A percentile compares a stretch with the other conserved stretches of the same genome.
Evolutionary conservation across 1,140 invertebrate genomes (phyloP).

Genomic region (Scaptodrosophila lebanonensis): DNA sequence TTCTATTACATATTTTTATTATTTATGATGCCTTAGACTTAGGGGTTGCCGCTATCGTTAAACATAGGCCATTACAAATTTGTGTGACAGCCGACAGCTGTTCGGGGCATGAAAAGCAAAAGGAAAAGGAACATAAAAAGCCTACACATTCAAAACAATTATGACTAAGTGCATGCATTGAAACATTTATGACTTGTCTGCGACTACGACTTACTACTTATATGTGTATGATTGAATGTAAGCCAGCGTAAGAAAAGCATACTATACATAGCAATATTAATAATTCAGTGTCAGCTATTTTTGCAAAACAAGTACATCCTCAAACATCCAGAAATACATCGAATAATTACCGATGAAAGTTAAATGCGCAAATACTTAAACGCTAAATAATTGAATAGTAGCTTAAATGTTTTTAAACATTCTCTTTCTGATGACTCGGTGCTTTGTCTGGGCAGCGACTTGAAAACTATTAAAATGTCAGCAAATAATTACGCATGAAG

Average conservation of each 20-base stretch:
- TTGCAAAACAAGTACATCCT: conserved; percentile 16
- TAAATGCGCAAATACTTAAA: too few species aligned
- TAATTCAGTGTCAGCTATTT: conserved; percentile 25
- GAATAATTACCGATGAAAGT: too few species aligned
- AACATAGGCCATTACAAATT: conserved; percentile 58
- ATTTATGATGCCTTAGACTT: conserved; percentile 53
- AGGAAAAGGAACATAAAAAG: conserved; percentile 18
- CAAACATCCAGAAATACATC: conserved; percentile 15
- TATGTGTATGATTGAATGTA: too few species aligned
- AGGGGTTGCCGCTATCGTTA: conserved; percentile 44
- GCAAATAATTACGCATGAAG: conserved; percentile 69
- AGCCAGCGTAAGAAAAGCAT: background rate
- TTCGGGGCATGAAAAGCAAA: conserved; percentile 5
- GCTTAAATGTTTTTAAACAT: too few species aligned
- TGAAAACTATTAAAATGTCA: conserved; percentile 73
- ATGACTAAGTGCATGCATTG: conserved; percentile 55
- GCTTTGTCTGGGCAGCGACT: conserved; percentile 13
- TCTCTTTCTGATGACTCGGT: too few species aligned
- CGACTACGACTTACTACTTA: conserved; percentile 5
- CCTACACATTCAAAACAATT: conserved; percentile 56
- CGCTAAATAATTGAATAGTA: too few species aligned
- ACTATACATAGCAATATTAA: conserved; percentile 6
- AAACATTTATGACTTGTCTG: conserved; percentile 60
- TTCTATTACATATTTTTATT: conserved; percentile 66
- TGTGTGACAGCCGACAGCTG: conserved; percentile 58